phyloP scores from a whole-genome alignment of 1,140 invertebrate genomes.

The Eriosoma lanigerum region DNA sequence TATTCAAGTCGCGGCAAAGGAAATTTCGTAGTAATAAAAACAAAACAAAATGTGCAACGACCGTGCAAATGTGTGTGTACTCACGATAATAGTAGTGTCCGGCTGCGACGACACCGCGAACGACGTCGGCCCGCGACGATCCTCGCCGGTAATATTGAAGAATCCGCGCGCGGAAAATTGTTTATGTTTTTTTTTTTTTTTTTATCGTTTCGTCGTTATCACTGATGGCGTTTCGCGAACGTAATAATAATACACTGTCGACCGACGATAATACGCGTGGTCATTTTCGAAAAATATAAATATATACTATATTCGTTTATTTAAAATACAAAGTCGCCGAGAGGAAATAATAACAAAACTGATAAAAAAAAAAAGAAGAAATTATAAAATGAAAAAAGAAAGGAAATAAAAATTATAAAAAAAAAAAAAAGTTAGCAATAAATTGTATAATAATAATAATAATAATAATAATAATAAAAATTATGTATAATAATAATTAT shows the following conservation, averaged over 20 bases:
- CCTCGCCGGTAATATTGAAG: neutral
- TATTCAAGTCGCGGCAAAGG: too few species aligned
- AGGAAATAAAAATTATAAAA: neutral
- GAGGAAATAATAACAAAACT: neutral
- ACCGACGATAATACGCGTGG: neutral
- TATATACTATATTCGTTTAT: too few species aligned
- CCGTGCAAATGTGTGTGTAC: slow-evolving; percentile 2
- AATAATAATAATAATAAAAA: slow-evolving; percentile 25
- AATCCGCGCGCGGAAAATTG: neutral
- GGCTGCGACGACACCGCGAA: slow-evolving; percentile 11
- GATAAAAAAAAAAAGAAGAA: neutral
- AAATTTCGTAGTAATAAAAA: neutral
- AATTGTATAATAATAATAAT: slow-evolving; percentile 18
- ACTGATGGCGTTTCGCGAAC: slow-evolving; percentile 6
- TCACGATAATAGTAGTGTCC: slow-evolving; percentile 29
- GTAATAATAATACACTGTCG: slow-evolving; percentile 1
- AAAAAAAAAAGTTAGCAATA: neutral
- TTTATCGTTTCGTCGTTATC: neutral
- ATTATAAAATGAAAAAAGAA: neutral
- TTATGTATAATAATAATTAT: slow-evolving; percentile 18
- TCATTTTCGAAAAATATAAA: neutral
- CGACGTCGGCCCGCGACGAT: slow-evolving; percentile 7
- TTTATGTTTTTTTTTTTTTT: neutral
- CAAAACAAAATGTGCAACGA: neutral
- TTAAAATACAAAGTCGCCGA: too few species aligned